A percentile compares a stretch with the other conserved stretches of the same genome.
phyloP scores from a whole-genome alignment of 2,113 vertebrate species.

The Archilochus colubris region DNA sequence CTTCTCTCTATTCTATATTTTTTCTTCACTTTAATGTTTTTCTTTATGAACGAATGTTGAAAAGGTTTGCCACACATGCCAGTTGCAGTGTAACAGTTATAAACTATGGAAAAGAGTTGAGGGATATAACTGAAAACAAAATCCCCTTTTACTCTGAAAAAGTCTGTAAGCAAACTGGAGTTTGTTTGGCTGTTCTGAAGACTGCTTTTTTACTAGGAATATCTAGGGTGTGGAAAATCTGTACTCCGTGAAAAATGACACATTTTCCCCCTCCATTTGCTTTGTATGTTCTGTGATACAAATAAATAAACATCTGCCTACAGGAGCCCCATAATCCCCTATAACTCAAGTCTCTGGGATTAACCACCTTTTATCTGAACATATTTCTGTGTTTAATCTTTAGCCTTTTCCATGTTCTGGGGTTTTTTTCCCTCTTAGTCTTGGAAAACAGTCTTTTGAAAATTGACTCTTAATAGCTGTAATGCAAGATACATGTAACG shows the following conservation, averaged over 20 bases:
- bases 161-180: neutral
- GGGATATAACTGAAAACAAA: neutral
- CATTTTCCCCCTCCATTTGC: neutral
- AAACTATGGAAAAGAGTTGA: neutral
- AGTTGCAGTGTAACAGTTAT: neutral
- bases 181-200: neutral
- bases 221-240: neutral
- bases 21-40: neutral
- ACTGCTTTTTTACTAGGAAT: neutral
- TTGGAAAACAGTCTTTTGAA: neutral
- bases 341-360: neutral
- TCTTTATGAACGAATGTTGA: neutral
- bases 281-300: neutral
- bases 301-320: neutral
- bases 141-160: neutral
- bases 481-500: neutral
- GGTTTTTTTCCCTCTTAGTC: neutral
- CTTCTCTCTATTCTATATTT: neutral
- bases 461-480: neutral
- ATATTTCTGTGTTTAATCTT: neutral
- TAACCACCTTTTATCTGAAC: conserved; percentile 11
- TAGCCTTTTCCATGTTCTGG: neutral
- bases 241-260: neutral
- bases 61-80: neutral
- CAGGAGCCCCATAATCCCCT: neutral